Evolutionary conservation across 2,113 vertebrate genomes (phyloP).

Genomic region (Chlorodrepanis virens): DNA sequence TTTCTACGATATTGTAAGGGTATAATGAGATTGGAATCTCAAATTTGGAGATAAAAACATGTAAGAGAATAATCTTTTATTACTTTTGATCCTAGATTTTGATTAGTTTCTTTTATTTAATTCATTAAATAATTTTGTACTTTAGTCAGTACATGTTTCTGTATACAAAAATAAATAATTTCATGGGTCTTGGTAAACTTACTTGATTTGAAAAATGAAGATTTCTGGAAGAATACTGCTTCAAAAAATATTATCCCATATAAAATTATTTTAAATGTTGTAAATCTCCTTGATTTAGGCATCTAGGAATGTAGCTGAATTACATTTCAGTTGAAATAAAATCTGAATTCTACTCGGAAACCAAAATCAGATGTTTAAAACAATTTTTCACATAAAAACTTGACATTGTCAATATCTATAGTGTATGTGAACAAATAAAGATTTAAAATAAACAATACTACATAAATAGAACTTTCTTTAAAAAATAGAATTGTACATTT

Average conservation of each 20-base stretch:
- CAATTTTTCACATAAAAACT: background rate
- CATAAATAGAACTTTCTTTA: background rate
- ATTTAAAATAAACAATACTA: background rate
- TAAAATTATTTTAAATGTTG: background rate
- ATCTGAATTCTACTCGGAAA: background rate
- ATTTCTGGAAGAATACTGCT: background rate
- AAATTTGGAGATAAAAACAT: background rate
- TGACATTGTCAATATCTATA: background rate
- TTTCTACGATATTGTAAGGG: background rate
- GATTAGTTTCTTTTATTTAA: background rate
- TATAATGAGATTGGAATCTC: background rate
- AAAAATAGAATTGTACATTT: background rate
- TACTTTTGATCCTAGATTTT: background rate
- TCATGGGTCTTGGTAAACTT: background rate
- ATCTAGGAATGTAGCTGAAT: background rate
- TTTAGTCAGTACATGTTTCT: background rate
- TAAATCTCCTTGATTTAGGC: background rate
- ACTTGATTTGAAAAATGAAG: background rate
- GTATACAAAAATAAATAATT: background rate
- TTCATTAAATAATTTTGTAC: background rate
- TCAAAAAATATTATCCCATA: background rate
- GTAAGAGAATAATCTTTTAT: background rate
- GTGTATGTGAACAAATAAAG: background rate
- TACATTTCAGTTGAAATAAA: background rate
- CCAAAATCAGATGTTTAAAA: background rate